Conservation (phyloP, 1,140 invertebrate genomes). For the Drusus annulatus region DNA sequence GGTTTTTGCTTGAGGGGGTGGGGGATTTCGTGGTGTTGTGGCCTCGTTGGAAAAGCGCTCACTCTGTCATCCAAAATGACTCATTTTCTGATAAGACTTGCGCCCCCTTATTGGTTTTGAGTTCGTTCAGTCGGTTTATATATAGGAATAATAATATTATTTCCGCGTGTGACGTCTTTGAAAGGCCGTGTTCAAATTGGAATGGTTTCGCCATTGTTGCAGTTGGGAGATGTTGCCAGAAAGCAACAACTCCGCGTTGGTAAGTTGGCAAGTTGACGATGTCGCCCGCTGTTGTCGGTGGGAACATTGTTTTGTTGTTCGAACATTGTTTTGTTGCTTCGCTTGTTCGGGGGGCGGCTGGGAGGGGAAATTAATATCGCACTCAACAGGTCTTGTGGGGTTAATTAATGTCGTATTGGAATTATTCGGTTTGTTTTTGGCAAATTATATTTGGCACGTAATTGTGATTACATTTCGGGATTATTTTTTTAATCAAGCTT, state of each 20-base stretch:
- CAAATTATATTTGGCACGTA: too few species aligned
- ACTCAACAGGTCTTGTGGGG: constrained; percentile 49
- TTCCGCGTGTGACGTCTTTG: constrained; percentile 44
- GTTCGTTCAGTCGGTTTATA: constrained; percentile 46
- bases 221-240: constrained; percentile 1
- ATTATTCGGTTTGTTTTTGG: too few species aligned
- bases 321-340: too few species aligned
- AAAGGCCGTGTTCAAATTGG: constrained; percentile 39
- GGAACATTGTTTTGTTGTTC: not conserved
- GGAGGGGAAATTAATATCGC: constrained; percentile 9
- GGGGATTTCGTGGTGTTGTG: not conserved
- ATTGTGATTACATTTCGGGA: too few species aligned
- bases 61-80: constrained; percentile 71
- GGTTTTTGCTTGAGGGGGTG: constrained; percentile 8
- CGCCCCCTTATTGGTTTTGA: constrained; percentile 56
- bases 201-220: constrained; percentile 37
- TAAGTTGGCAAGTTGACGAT: constrained; percentile 11
- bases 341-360: not conserved
- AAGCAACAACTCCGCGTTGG: constrained; percentile 5
- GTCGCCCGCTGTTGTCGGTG: too few species aligned
- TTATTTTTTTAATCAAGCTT: too few species aligned
- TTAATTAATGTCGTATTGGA: constrained; percentile 5
- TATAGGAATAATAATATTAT: constrained; percentile 48
- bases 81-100: constrained; percentile 71
- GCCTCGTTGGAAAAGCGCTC: constrained; percentile 50